These are phyloP conservation scores for Holothuria glaberrima DNA, from an alignment of 35 echinoderm and acorn worm species.

Conservation along the genomic window DNA sequence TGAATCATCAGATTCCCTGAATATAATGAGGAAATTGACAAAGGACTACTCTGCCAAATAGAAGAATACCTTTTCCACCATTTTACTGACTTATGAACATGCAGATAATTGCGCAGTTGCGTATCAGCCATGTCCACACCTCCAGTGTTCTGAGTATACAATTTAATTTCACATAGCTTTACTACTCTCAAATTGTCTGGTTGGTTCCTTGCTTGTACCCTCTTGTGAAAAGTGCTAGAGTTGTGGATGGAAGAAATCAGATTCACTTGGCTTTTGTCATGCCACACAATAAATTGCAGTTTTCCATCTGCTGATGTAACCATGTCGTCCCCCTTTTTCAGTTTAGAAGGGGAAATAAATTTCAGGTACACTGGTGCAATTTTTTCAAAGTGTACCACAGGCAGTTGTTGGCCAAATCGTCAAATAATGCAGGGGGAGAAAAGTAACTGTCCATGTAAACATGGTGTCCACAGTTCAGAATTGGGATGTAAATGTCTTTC, in stretches of 20 bases:
- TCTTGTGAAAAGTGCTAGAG: constrained; percentile 27
- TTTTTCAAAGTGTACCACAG: background rate
- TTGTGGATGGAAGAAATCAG: constrained; percentile 45
- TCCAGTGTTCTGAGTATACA: background rate
- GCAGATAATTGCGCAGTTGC: background rate
- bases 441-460: constrained; percentile 56
- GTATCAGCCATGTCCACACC: background rate
- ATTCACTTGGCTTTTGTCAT: background rate
- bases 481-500: background rate
- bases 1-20: background rate
- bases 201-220: background rate
- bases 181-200: constrained; percentile 31
- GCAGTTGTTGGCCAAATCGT: background rate
- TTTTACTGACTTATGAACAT: background rate
- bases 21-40: background rate
- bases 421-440: constrained; percentile 16
- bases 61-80: background rate
- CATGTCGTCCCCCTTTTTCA: background rate
- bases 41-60: background rate
- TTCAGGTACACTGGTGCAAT: background rate
- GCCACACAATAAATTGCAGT: background rate
- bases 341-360: background rate
- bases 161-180: background rate
- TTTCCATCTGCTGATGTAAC: background rate
- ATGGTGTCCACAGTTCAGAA: constrained; percentile 13